Percentiles rank a stretch among this genome's conserved stretches.
Evolutionary conservation across 2,113 vertebrate genomes (phyloP).

Genomic region (Etheostoma cragini): DNA sequence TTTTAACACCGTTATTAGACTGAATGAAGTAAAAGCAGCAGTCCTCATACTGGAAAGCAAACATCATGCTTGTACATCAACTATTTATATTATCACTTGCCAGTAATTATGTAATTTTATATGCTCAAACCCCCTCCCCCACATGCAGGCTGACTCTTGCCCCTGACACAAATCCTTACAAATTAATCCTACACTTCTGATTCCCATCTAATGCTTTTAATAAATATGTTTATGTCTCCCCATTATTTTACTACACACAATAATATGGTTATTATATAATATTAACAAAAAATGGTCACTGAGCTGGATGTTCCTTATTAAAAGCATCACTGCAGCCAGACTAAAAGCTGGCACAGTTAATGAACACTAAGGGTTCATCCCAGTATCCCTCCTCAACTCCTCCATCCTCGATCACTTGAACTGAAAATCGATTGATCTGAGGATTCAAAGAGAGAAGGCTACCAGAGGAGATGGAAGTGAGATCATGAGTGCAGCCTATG

Average conservation of each 20-base stretch:
- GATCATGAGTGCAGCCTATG: too few species aligned
- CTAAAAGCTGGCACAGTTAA: not conserved
- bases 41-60: not conserved
- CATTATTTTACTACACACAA: not conserved
- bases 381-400: not conserved
- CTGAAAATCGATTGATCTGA: not conserved
- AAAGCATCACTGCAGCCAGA: not conserved
- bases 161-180: not conserved
- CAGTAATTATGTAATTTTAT: not conserved
- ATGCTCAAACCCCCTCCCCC: not conserved
- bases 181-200: not conserved
- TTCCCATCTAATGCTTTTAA: not conserved
- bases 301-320: slow-evolving; percentile 36
- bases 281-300: slow-evolving; percentile 12
- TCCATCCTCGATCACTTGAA: not conserved
- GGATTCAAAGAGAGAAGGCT: not conserved
- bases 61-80: not conserved
- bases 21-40: not conserved
- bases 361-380: not conserved
- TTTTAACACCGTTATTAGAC: not conserved
- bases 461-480: too few species aligned
- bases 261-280: not conserved
- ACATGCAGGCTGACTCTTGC: not conserved
- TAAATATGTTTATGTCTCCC: not conserved
- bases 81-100: not conserved